A percentile compares a stretch with the other conserved stretches of the same genome.
These are phyloP conservation scores for Corydoras maculifer DNA, from an alignment of 2,113 vertebrate genomes.

Conservation along the genomic window DNA sequence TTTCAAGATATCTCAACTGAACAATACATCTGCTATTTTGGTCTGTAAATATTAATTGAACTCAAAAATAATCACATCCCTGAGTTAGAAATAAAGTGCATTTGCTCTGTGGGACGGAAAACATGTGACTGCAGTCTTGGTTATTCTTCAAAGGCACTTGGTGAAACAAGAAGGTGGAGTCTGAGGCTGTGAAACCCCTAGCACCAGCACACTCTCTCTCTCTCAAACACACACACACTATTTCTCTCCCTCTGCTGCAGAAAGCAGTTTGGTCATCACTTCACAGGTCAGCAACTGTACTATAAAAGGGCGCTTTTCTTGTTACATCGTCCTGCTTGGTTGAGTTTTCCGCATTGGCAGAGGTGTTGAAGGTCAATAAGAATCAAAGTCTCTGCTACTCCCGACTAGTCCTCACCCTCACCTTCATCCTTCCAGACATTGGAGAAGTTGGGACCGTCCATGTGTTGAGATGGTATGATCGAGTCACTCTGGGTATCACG, in stretches of 20 bases:
- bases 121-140: constrained; percentile 41
- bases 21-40: constrained; percentile 40
- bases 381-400: background rate
- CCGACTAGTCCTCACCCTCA: background rate
- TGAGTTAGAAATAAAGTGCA: constrained; percentile 42
- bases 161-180: constrained; percentile 27
- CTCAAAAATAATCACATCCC: constrained; percentile 28
- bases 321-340: background rate
- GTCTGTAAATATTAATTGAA: constrained; percentile 30
- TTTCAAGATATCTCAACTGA: background rate
- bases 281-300: constrained; percentile 36
- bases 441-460: background rate
- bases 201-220: background rate
- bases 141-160: constrained; percentile 25
- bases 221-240: background rate
- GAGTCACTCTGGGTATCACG: constrained; percentile 16
- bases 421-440: background rate
- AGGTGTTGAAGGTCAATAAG: constrained; percentile 22
- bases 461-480: constrained; percentile 3
- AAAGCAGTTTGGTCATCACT: constrained; percentile 3
- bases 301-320: constrained; percentile 1
- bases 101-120: constrained; percentile 23
- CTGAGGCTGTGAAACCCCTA: background rate
- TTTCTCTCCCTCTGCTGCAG: background rate
- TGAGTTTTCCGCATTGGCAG: background rate